Evolutionary conservation across 2,888 invertebrate genomes (phyloP), one percentile per base, ranked within the genome.

Genomic region (Terebella lapidaria): DNA sequence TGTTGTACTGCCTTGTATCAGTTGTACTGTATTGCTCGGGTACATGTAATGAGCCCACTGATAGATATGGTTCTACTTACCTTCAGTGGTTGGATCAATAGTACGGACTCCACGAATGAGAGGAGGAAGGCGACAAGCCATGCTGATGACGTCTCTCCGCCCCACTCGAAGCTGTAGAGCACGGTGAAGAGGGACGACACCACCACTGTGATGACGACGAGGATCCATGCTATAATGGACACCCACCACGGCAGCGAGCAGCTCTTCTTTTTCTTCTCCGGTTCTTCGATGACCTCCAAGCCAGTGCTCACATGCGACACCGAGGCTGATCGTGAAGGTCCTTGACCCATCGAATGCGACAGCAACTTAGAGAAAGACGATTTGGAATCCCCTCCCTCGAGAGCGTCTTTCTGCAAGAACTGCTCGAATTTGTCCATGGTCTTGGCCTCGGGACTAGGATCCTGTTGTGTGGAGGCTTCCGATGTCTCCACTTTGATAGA

Each of bases 161-260:
- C 73, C 73, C 73, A 73, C 56, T 73, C 69, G 64, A 73, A 67
- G 60, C 73, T 73, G 64, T 72, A 72, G 29, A 70, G 61, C 26
- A 72, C 68, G 18, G 70, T 72, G 30, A 73, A 65, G 59, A 69
- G 66, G 4, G 63, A 65, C 0, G 71, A 70, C n/a, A 70, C 59
- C 4, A 59, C 60, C 1, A 66, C 57, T 2, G 68, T 64, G 2
- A 67, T 25, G 47, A 69, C 63, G 5, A 72, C 70, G 47, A 73
- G 57, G 1, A 59, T 4, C 70, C 71, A 73, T 18, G 64, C 71
- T 18, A 73, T 27, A 53, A 70, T 71, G 25, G 47, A 42, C 56
- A 66, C 68, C 63, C 68, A 68, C 61, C 66, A 66, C 26, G 72
- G 72, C 2, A 71, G 56, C 24, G 18, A 5, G 26, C 4, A 26